Evolutionary conservation across 2,113 vertebrate species (phyloP).

Genomic region (Myotis lucifugus): DNA sequence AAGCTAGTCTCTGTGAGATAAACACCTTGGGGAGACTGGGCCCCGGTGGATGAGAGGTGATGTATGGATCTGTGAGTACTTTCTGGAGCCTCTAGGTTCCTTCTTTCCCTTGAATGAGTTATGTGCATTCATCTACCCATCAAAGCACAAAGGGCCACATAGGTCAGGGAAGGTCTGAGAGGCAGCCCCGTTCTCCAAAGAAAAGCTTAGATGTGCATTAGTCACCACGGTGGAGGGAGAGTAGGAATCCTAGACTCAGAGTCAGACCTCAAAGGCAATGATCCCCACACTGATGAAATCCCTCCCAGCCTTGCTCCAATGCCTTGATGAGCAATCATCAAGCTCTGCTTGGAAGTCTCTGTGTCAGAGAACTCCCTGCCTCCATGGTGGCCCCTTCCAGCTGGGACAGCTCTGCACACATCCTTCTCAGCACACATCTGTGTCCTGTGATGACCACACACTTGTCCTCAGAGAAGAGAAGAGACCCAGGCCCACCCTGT

Average conservation of each 20-base stretch:
- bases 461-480: not conserved
- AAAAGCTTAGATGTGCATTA: not conserved
- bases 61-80: not conserved
- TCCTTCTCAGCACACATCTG: not conserved
- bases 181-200: not conserved
- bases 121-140: not conserved
- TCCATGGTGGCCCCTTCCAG: not conserved
- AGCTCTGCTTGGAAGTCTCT: not conserved
- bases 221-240: not conserved
- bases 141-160: not conserved
- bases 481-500: not conserved
- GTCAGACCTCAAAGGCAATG: not conserved
- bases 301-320: not conserved
- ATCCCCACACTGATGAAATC: not conserved
- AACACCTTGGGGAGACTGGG: not conserved
- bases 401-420: not conserved
- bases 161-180: not conserved
- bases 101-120: conserved; percentile 1
- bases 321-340: not conserved
- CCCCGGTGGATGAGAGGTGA: not conserved
- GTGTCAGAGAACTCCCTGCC: not conserved
- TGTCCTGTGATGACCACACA: not conserved
- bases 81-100: not conserved
- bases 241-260: not conserved
- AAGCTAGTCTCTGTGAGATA: not conserved